phyloP scores from a whole-genome alignment of 92 coral and sea anemone species.

The Siderastrea siderea region DNA sequence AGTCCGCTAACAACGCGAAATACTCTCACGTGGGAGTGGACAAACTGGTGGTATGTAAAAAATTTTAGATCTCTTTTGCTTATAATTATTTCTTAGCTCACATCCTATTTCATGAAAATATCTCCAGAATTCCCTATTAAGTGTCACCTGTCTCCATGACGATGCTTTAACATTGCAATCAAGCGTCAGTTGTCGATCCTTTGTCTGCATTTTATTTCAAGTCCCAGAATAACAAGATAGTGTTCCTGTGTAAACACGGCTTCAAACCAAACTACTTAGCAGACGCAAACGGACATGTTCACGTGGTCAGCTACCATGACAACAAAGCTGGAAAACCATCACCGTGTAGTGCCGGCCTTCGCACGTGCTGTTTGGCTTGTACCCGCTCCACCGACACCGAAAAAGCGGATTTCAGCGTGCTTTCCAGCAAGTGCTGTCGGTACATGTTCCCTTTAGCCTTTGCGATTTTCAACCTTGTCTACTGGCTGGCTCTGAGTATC shows the following conservation, averaged over 20 bases:
- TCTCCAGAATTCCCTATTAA: too few species aligned
- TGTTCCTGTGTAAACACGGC: constrained; percentile 83
- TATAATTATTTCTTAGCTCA: too few species aligned
- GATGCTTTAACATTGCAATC: too few species aligned
- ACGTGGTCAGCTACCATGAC: constrained; percentile 79
- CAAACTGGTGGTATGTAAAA: too few species aligned
- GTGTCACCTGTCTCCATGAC: too few species aligned
- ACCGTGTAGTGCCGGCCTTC: not conserved
- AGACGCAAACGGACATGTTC: constrained; percentile 82
- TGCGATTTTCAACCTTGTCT: constrained; percentile 68
- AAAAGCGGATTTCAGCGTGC: constrained; percentile 61
- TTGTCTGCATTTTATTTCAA: not conserved
- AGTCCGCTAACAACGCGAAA: too few species aligned
- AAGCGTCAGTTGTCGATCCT: too few species aligned
- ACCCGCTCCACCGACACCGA: constrained; percentile 4
- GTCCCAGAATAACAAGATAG: constrained; percentile 65
- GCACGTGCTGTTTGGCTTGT: constrained; percentile 34
- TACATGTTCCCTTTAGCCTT: constrained; percentile 72
- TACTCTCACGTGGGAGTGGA: too few species aligned
- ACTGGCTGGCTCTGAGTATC: constrained; percentile 64
- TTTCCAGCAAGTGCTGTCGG: constrained; percentile 80
- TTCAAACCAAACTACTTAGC: constrained; percentile 89
- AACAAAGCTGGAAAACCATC: constrained; percentile 43
- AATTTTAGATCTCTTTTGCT: too few species aligned
- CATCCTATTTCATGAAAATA: too few species aligned